Evolutionary conservation across 2,888 invertebrate genomes (phyloP).

Genomic region (Sarcophaga variegata): DNA sequence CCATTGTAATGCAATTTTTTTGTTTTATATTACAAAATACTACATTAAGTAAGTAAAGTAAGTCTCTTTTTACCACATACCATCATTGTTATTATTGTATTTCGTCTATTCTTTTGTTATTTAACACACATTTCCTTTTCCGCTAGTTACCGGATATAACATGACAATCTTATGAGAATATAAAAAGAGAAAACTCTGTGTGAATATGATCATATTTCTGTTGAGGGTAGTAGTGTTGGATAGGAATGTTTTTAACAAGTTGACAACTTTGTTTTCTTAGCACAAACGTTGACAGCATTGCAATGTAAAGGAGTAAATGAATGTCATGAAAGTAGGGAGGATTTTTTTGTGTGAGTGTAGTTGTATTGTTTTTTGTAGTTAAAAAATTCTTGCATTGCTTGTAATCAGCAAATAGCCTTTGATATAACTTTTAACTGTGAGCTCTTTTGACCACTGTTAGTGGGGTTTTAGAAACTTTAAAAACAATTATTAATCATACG

Average conservation of each 20-base stretch:
- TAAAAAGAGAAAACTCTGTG: background rate
- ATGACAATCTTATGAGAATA: constrained; percentile 22
- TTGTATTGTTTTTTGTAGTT: background rate
- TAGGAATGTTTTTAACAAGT: constrained; percentile 21
- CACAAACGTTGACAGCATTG: background rate
- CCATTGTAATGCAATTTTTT: too few relatives aligned
- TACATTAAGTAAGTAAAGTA: constrained; percentile 7
- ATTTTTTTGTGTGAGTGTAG: background rate
- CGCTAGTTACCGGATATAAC: constrained; percentile 38
- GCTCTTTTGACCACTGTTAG: too few relatives aligned
- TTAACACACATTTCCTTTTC: constrained; percentile 42
- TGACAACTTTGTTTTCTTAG: constrained; percentile 18
- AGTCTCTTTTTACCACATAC: constrained; percentile 7
- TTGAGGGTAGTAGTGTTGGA: background rate
- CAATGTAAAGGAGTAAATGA: background rate
- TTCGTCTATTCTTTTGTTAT: constrained; percentile 17
- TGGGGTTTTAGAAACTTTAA: too few relatives aligned
- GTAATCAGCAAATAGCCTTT: background rate
- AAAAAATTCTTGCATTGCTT: background rate
- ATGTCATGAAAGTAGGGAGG: background rate
- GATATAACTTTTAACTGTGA: too few relatives aligned
- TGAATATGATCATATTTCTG: background rate
- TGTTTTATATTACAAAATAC: constrained; percentile 32
- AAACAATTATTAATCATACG: too few relatives aligned
- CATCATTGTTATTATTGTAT: background rate